These are phyloP conservation scores for Protosalanx chinensis DNA, from an alignment of 2,797 vertebrate species.

Conservation along the genomic window DNA sequence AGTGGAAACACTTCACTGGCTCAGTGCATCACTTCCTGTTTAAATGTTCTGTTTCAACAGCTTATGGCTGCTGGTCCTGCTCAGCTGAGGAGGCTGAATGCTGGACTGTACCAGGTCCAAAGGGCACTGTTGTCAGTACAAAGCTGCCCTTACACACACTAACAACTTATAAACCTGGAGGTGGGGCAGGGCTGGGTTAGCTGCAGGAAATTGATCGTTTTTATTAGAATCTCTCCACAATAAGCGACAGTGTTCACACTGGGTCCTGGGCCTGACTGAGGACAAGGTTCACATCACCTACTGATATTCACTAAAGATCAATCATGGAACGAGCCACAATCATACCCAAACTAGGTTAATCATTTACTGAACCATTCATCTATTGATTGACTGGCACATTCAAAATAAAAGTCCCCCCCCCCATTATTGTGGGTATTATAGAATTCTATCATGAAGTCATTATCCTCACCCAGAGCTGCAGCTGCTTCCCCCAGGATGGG, in stretches of 20 bases:
- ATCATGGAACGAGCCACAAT: background rate
- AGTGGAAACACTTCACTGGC: background rate
- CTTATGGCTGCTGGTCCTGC: constrained; percentile 28
- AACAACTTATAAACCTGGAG: constrained; percentile 23
- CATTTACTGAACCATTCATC: background rate
- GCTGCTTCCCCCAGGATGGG: constrained; percentile 49
- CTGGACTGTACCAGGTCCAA: constrained; percentile 46
- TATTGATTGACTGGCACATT: background rate
- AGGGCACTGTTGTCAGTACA: constrained; percentile 24
- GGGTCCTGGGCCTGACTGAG: too few species aligned
- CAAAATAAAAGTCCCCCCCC: background rate
- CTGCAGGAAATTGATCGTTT: background rate
- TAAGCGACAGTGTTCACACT: background rate
- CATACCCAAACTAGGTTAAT: background rate
- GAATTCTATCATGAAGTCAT: constrained; percentile 64
- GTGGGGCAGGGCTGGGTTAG: constrained; percentile 35
- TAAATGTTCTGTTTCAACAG: constrained; percentile 35
- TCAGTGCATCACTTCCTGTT: background rate
- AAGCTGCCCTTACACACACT: background rate
- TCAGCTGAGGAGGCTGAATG: constrained; percentile 35
- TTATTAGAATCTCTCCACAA: background rate
- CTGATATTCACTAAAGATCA: too few species aligned
- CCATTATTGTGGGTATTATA: background rate
- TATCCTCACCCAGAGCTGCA: constrained; percentile 48
- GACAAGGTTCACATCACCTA: too few species aligned